Conservation (phyloP, 2,888 invertebrate species). For the Papilio elwesi region DNA sequence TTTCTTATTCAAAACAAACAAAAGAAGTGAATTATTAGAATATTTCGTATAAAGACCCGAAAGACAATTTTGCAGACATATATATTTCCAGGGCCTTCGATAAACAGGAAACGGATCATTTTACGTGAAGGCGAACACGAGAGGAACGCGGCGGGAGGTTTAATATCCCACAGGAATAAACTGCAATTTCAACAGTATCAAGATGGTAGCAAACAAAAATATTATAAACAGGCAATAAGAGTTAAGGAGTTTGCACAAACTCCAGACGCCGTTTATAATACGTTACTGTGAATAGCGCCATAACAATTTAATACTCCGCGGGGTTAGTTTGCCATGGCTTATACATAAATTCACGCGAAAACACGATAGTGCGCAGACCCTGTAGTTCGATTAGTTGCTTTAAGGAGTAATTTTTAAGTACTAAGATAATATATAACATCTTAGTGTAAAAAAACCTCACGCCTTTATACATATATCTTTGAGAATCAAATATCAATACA, state of each 20-base stretch:
- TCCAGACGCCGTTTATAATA: conserved; percentile 62
- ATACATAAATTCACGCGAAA: conserved; percentile 49
- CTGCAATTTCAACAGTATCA: conserved; percentile 75
- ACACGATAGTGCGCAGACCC: conserved; percentile 46
- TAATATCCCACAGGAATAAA: conserved; percentile 77
- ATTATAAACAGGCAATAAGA: conserved; percentile 70
- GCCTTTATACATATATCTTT: no score
- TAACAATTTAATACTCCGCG: conserved; percentile 60
- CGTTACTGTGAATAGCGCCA: conserved; percentile 60
- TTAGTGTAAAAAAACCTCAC: not conserved
- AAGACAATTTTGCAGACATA: conserved; percentile 27
- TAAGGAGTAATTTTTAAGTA: not conserved
- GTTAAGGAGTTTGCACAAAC: conserved; percentile 56
- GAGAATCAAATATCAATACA: no score
- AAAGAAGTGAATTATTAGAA: conserved; percentile 6
- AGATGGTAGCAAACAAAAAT: conserved; percentile 67
- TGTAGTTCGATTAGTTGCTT: conserved; percentile 32
- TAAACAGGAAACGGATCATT: conserved; percentile 71
- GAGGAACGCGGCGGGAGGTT: conserved; percentile 64
- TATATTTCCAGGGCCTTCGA: conserved; percentile 51
- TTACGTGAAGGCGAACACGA: conserved; percentile 60
- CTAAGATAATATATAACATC: conserved; percentile 5
- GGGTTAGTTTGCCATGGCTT: conserved; percentile 50
- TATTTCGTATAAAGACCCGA: conserved; percentile 6
- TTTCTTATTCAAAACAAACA: not conserved